These are phyloP conservation scores for Phenacoccus solenopsis DNA, from an alignment of 1,140 invertebrate species.

Conservation along the genomic window DNA sequence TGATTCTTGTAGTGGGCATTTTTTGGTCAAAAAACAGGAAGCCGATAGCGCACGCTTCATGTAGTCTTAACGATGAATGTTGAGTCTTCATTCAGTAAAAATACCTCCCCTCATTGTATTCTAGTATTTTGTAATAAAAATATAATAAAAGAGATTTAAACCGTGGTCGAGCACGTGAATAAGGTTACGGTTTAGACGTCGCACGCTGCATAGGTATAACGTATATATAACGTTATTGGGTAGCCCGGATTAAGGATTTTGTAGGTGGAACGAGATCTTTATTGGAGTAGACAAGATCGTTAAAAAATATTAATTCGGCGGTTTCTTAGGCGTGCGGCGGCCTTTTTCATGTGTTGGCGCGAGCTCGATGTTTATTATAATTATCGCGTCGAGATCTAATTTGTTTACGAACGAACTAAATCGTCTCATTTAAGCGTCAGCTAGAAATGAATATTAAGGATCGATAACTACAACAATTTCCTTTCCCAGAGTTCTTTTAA, in stretches of 20 bases:
- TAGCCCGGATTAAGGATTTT: background rate
- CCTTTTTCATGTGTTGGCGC: too few relatives aligned
- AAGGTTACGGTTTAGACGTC: background rate
- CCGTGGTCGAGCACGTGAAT: background rate
- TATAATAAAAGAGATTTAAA: constrained; percentile 4
- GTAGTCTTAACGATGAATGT: constrained; percentile 12
- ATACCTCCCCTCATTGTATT: constrained; percentile 9
- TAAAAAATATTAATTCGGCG: background rate
- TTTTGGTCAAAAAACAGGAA: constrained; percentile 18
- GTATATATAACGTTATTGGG: background rate
- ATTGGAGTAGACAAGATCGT: background rate
- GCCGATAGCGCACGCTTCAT: constrained; percentile 14
- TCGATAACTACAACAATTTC: too few relatives aligned
- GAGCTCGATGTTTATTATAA: too few relatives aligned
- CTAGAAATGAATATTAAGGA: too few relatives aligned
- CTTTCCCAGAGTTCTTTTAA: too few relatives aligned
- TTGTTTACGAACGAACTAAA: too few relatives aligned
- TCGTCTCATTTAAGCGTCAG: too few relatives aligned
- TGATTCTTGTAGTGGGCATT: constrained; percentile 13
- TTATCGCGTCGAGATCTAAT: too few relatives aligned
- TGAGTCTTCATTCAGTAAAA: constrained; percentile 12
- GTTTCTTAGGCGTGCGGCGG: too few relatives aligned
- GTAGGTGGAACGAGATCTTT: background rate
- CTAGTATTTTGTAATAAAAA: background rate
- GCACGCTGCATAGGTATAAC: background rate